Evolutionary conservation across 2,797 vertebrate species (phyloP), one percentile per base, ranked within the genome.

Genomic region (Amniataba percoides): DNA sequence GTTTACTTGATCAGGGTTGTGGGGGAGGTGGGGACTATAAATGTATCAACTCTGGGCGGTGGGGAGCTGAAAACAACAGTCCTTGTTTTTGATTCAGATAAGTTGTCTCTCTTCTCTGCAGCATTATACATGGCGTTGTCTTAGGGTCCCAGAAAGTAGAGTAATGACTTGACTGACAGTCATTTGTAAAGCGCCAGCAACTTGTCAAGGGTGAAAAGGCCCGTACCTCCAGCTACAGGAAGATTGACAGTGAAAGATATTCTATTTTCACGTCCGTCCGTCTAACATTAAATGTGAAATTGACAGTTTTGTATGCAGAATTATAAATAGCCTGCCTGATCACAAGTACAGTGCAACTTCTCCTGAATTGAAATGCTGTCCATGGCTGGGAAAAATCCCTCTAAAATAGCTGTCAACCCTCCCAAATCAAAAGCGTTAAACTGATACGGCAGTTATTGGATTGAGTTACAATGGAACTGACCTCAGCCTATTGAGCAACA

Each of bases 1-100:
- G 86, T 94, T 94, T 91, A 90, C 92, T 91, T 93, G 92, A 93
- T 94, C 87, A 67, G 88, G 83, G 83, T 83, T 75, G 78, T n/a
- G 61, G 72, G 76, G 78, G 67, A 68, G 74, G 78, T 27, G 82
- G 82, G 66, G 82, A 74, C 80, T 76, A 58, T 87, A 88, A 84
- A 92, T 83, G 83, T 66, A 86, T 84, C 90, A 88, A 73, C 61
- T 81, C 64, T 52, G 55, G 63, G 85, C 67, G 16, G 49, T 51
- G 71, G 67, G 66, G 74, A 76, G 64, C 78, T 55, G 77, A 82
- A 89, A 89, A 83, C 74, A 81, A 72, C 79, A 77, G 59, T 70
- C 74, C 76, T 78, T 80, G 71, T 84, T 86, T 79, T 83, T 63
- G 69, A 84, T 77, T 88, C 78, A 68, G 74, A 89, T 80, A 77